Conservation (phyloP, 2,113 vertebrate species). For the Gymnocephalus cernua region DNA sequence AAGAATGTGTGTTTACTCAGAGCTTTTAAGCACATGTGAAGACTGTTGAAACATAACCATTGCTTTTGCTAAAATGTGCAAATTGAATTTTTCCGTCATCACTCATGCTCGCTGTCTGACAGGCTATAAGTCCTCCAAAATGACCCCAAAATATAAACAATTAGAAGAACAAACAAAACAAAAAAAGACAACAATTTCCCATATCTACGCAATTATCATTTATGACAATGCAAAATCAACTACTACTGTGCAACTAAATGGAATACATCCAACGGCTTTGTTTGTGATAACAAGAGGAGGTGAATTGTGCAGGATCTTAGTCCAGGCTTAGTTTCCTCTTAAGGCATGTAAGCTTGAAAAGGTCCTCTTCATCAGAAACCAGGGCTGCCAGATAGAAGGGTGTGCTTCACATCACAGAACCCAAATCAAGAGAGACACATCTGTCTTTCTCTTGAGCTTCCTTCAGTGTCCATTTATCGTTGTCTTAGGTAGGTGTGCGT, state of each 20-base stretch:
- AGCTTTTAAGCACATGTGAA: slow-evolving; percentile 59
- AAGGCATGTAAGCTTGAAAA: slow-evolving; percentile 67
- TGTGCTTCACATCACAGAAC: slow-evolving; percentile 57
- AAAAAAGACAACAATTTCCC: slow-evolving; percentile 45
- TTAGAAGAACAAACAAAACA: slow-evolving; percentile 31
- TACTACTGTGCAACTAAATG: slow-evolving; percentile 73
- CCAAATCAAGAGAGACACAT: slow-evolving; percentile 28
- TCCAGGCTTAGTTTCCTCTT: slow-evolving; percentile 74
- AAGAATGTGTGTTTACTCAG: slow-evolving; percentile 61
- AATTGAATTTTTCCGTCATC: slow-evolving; percentile 56
- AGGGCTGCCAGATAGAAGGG: slow-evolving; percentile 32
- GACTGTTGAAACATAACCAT: slow-evolving; percentile 49
- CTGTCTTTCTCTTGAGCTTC: slow-evolving; percentile 39
- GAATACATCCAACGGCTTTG: slow-evolving; percentile 62
- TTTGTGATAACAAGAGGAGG: slow-evolving; percentile 60
- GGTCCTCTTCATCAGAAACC: slow-evolving; percentile 65
- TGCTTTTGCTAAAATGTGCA: slow-evolving; percentile 73
- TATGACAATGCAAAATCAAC: slow-evolving; percentile 75
- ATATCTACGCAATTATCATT: slow-evolving; percentile 66
- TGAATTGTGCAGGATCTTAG: slow-evolving; percentile 66
- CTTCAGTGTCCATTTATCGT: slow-evolving; percentile 68
- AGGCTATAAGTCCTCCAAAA: slow-evolving; percentile 46
- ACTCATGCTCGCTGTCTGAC: slow-evolving; percentile 57
- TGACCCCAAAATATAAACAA: slow-evolving; percentile 40
- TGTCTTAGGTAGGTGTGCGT: slow-evolving; percentile 68